Evolutionary conservation across 1,140 invertebrate genomes (phyloP), one percentile per base, ranked within the genome.

Genomic region (Rhynchophorus ferrugineus): DNA sequence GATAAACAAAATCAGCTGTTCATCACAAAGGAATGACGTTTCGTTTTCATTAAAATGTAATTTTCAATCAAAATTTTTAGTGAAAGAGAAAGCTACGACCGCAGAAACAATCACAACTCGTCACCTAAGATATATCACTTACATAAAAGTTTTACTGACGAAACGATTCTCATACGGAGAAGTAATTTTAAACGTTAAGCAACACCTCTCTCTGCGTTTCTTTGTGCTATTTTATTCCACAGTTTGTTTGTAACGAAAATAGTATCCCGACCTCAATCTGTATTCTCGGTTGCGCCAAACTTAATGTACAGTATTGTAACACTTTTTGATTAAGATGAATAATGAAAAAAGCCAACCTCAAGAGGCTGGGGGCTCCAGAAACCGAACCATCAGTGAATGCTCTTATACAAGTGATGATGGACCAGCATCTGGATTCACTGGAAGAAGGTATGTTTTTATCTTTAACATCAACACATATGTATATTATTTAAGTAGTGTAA

Each of bases 361-460:
- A 33, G 61, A 66, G 33, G 58, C 54, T 35, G 43, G 45, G 11
- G 48, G 51, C 38, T 22, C 63, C 9, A 61, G 66, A 44, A 46
- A 59, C 14, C 57, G 68, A 37, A 64, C 62, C 7, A 59, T 63
- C 41, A 70, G 68, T 52, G 68, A 70, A 55, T 65, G 63, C 50
- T 68, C 65, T 3, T 52, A 39, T 38, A 56, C 56, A 16, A 70
- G 63, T 61, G 68, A 70, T 39, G 68, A 70, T 61, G 67, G 61
- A 21, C 42, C 44, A 20, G 46, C 47, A 42, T 46, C 52, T 20
- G 39, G 42, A 21, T 51, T 50, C 41, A 49, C 57, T 19, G 61
- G 61, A 49, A 64, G 60, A 59, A 54, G 63, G 65, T 64, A 61
- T 57, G 29, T 42, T 33, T 35, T 13, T 5, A 29, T 22, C 1